Evolutionary conservation across 2,113 vertebrate genomes (phyloP), one percentile per base, ranked within the genome.

Genomic region (Theristicus caerulescens): DNA sequence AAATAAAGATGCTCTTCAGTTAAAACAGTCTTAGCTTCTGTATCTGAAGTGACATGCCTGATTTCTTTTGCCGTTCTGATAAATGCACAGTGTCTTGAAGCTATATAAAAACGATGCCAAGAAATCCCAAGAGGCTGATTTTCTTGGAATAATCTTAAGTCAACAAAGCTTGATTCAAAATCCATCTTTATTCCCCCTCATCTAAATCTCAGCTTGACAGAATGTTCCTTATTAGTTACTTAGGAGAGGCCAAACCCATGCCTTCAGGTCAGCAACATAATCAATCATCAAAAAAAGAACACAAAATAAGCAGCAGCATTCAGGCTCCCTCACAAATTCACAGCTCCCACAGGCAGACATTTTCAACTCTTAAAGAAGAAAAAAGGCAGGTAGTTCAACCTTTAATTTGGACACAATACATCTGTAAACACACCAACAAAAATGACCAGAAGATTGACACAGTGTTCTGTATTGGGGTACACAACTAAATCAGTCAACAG

Each of bases 141-240:
- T 95, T 93, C 94, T 96, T 93, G 71, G 91, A 94, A 96, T 95
- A 94, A 92, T 88, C 82, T 78, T 81, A 93, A 96, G 14, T 92
- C 92, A 95, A 93, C 83, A 82, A 89, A 95, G 77, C 83, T 92
- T 89, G 76, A 92, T 94, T 96, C 94, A 93, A 94, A 97, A 97
- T 94, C 90, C 52, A 89, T 96, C 95, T 96, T 94, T 92, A 96
- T 92, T 94, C 19, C 18, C 10, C 61, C 59, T 92, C 97, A 97
- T 93, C 94, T 93, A 93, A 95, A 94, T 93, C 91, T 93, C 93
- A 93, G 79, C 85, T 92, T 94, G 94, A 97, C 93, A 96, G 85
- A 93, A 95, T 76, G 88, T 80, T 90, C 80, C 85, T 97, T 94
- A 94, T 90, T 95, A 86, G 91, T 94, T 93, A 93, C 83, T 96